phyloP scores from a whole-genome alignment of 2,113 vertebrate species.

The Nothocercus nigrocapillus region DNA sequence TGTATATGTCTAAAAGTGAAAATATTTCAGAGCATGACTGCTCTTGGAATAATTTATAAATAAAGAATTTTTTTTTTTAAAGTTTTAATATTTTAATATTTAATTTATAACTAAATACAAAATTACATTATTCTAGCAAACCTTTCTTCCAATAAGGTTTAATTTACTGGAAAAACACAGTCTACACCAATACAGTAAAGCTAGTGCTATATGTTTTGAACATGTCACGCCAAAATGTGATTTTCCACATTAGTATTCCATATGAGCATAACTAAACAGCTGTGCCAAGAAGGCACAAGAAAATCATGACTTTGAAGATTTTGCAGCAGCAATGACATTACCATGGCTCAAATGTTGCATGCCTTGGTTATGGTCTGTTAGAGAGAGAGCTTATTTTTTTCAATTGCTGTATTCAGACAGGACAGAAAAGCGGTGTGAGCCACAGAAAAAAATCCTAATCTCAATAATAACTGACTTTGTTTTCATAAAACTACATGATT shows the following conservation, averaged over 20 bases:
- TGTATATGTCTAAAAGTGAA: not conserved
- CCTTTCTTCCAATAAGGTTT: not conserved
- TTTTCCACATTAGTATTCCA: not conserved
- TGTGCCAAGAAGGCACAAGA: not conserved
- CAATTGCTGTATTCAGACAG: accelerated
- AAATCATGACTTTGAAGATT: not conserved
- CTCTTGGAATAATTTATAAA: not conserved
- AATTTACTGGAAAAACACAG: not conserved
- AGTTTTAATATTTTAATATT: too few species aligned
- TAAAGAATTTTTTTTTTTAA: not conserved
- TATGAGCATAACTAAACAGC: not conserved
- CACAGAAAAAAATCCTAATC: not conserved
- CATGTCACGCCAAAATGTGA: not conserved
- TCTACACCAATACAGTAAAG: not conserved
- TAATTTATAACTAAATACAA: not conserved
- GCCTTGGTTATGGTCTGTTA: not conserved
- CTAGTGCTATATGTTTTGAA: not conserved
- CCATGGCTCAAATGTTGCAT: accelerated
- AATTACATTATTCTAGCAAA: not conserved
- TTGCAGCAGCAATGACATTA: not conserved
- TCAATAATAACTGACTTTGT: not conserved
- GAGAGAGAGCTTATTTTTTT: not conserved
- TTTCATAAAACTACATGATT: not conserved
- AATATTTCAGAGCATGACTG: not conserved
- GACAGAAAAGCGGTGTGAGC: not conserved